These are phyloP conservation scores for Trachurus trachurus DNA, from an alignment of 2,797 vertebrate species.

Conservation along the genomic window DNA sequence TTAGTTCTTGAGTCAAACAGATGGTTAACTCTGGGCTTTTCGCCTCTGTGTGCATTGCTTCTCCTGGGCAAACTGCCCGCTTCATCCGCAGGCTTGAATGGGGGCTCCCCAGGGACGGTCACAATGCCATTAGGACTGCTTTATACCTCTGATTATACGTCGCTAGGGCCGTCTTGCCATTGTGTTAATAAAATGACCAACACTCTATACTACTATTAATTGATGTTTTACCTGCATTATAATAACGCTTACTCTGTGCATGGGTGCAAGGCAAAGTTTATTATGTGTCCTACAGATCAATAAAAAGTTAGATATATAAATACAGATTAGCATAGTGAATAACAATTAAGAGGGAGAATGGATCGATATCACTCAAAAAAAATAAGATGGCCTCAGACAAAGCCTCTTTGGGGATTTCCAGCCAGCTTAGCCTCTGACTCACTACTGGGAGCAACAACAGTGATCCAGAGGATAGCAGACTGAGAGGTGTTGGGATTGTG, in stretches of 20 bases:
- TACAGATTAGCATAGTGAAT: slow-evolving; percentile 95
- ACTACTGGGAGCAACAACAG: slow-evolving; percentile 68
- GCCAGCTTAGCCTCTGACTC: slow-evolving; percentile 72
- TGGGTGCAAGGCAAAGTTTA: slow-evolving; percentile 88
- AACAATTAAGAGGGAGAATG: slow-evolving; percentile 90
- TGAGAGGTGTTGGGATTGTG: slow-evolving; percentile 49
- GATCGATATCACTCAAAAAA: slow-evolving; percentile 95
- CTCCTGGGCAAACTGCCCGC: slow-evolving; percentile 75
- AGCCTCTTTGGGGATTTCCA: slow-evolving; percentile 81
- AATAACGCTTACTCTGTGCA: slow-evolving; percentile 94
- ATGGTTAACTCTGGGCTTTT: slow-evolving; percentile 62
- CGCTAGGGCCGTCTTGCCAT: slow-evolving; percentile 83
- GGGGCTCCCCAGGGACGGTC: slow-evolving; percentile 62
- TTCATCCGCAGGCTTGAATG: slow-evolving; percentile 56
- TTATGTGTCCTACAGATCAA: slow-evolving; percentile 92
- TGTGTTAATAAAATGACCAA: slow-evolving; percentile 95
- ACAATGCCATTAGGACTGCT: slow-evolving; percentile 72
- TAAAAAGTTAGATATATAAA: slow-evolving; percentile 93
- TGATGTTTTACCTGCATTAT: slow-evolving; percentile 93
- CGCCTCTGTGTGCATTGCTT: slow-evolving; percentile 59
- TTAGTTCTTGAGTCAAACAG: slow-evolving; percentile 51
- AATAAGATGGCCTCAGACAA: slow-evolving; percentile 90
- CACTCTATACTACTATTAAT: slow-evolving; percentile 91
- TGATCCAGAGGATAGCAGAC: slow-evolving; percentile 51
- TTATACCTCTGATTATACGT: slow-evolving; percentile 85